These are phyloP conservation scores for Chaetura pelagica DNA, from an alignment of 2,113 vertebrate species.

Conservation along the genomic window DNA sequence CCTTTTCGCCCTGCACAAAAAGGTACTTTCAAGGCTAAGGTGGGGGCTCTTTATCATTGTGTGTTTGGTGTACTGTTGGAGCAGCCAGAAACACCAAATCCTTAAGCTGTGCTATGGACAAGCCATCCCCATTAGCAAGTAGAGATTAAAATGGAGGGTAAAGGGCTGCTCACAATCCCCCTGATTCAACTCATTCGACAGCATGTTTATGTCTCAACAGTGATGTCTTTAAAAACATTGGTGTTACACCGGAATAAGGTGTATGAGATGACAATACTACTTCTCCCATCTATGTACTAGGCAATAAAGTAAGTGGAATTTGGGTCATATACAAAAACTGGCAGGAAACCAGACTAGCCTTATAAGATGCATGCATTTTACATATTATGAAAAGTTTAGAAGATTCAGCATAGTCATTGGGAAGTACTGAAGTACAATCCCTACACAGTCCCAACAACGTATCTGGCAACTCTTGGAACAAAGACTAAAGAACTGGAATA, in stretches of 20 bases:
- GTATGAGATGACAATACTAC: background rate
- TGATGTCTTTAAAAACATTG: background rate
- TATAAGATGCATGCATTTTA: background rate
- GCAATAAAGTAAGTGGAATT: background rate
- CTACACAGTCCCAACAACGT: background rate
- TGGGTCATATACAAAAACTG: background rate
- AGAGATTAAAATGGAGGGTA: rapidly evolving
- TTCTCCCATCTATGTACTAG: background rate
- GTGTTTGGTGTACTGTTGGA: background rate
- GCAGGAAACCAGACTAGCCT: background rate
- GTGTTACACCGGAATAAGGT: background rate
- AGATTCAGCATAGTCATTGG: background rate
- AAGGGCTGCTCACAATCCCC: background rate
- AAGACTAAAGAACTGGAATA: background rate
- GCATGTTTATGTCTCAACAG: background rate
- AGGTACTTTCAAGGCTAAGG: background rate
- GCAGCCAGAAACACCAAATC: background rate
- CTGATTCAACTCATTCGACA: background rate
- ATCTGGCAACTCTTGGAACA: background rate
- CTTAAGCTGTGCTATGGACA: background rate
- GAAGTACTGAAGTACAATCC: background rate
- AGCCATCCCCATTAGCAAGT: background rate
- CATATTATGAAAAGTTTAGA: background rate
- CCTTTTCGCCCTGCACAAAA: background rate
- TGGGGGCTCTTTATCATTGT: background rate